Conservation (phyloP, 2,113 vertebrate species). For the Phyllostomus discolor region DNA sequence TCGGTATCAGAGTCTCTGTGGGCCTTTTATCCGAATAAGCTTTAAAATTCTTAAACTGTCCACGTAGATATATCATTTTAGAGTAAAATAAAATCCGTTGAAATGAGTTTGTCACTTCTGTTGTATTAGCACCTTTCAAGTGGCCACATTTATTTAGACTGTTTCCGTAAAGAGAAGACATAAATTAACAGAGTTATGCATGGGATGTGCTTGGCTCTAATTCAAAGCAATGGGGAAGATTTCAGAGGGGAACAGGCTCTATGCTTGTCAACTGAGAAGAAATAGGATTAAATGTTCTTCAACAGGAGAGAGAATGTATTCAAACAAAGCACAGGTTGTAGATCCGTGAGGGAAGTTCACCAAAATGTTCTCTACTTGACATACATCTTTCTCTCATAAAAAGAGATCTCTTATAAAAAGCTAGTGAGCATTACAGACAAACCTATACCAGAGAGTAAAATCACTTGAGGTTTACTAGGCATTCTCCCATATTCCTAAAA, state of each 20-base stretch:
- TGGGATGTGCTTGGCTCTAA: constrained; percentile 4
- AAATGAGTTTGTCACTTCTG: neutral
- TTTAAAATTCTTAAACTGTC: constrained; percentile 21
- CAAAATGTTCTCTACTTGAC: constrained; percentile 6
- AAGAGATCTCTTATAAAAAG: neutral
- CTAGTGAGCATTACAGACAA: neutral
- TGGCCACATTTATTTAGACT: constrained; percentile 14
- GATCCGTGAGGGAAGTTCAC: neutral
- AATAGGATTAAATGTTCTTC: constrained; percentile 25
- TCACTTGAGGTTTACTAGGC: neutral
- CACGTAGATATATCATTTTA: neutral
- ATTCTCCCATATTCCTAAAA: neutral
- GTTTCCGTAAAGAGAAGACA: constrained; percentile 11
- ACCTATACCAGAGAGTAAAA: neutral
- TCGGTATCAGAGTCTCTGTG: neutral
- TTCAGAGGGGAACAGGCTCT: neutral
- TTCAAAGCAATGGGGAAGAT: constrained; percentile 25
- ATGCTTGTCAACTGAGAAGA: neutral
- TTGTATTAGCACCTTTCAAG: constrained; percentile 41
- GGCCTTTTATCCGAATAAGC: constrained; percentile 14
- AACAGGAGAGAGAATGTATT: constrained; percentile 19
- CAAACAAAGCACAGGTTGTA: neutral
- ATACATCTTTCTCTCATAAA: neutral
- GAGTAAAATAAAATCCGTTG: constrained; percentile 24
- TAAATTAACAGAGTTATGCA: constrained; percentile 41